Evolutionary conservation across 1,140 invertebrate species (phyloP).

Genomic region (Euwallacea similis): DNA sequence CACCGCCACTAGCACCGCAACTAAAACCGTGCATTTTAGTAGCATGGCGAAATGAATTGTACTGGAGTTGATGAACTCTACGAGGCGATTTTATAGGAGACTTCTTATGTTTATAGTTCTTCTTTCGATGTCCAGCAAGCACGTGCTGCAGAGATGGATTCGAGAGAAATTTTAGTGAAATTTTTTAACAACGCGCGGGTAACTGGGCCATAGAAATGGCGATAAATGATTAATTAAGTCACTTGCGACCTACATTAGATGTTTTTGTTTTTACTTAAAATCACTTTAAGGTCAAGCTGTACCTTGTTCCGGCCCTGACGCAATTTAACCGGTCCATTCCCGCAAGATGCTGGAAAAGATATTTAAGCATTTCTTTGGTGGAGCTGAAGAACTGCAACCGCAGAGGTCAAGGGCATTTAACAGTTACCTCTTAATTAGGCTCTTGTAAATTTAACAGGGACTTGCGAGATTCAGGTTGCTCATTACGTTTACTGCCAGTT

Average conservation of each 20-base stretch:
- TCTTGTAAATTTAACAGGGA: background rate
- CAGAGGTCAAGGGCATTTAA: constrained; percentile 24
- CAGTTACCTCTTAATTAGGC: constrained; percentile 20
- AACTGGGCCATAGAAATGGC: too few species aligned
- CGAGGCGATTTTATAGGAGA: constrained; percentile 43
- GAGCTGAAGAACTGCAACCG: constrained; percentile 19
- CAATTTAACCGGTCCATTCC: constrained; percentile 24
- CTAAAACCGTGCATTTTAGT: constrained; percentile 32
- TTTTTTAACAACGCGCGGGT: background rate
- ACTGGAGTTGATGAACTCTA: constrained; percentile 47
- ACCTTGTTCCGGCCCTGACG: constrained; percentile 6
- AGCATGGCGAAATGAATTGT: constrained; percentile 30
- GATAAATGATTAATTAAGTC: too few species aligned
- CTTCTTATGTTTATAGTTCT: constrained; percentile 37
- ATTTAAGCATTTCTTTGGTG: constrained; percentile 22
- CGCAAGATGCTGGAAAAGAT: constrained; percentile 21
- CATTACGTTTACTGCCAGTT: constrained; percentile 3
- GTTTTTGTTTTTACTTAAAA: background rate
- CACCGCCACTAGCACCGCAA: constrained; percentile 25
- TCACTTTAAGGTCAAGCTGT: background rate
- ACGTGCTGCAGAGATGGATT: constrained; percentile 27
- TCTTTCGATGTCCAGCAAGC: constrained; percentile 27
- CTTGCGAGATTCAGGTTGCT: constrained; percentile 3
- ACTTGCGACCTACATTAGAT: too few species aligned
- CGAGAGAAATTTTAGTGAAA: constrained; percentile 22